Conservation (phyloP, 2,888 invertebrate genomes). For the Myopa tessellatipennis region DNA sequence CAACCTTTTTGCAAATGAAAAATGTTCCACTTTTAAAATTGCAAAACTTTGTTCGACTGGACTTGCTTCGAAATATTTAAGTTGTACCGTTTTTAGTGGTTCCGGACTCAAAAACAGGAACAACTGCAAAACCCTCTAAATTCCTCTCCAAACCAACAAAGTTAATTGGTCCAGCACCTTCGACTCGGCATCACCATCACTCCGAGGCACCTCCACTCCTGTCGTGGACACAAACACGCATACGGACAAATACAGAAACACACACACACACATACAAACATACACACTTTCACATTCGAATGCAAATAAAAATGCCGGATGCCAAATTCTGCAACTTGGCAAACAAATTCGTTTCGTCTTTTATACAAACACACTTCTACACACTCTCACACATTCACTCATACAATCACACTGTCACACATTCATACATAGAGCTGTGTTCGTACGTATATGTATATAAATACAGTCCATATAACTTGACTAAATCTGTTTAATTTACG, state of each 20-base stretch:
- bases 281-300: background rate
- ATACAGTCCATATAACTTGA: background rate
- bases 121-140: background rate
- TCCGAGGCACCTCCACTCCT: no score
- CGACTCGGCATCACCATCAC: no score
- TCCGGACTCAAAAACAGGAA: background rate
- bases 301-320: constrained; percentile 2
- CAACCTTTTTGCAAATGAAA: background rate
- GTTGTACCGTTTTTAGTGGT: background rate
- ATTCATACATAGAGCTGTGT: background rate
- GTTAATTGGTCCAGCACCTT: no score
- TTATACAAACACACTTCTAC: background rate
- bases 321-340: constrained; percentile 2
- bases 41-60: background rate
- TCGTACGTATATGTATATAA: background rate
- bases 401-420: background rate
- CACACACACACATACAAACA: background rate
- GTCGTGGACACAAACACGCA: no score
- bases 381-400: background rate
- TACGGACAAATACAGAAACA: background rate
- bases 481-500: constrained; percentile 5
- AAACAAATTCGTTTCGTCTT: background rate
- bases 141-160: no score
- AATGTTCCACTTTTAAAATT: background rate
- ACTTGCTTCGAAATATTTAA: background rate